Percentiles rank a stretch among this genome's conserved stretches.
phyloP scores from a whole-genome alignment of 2,113 vertebrate genomes.

The Tamias sibiricus region DNA sequence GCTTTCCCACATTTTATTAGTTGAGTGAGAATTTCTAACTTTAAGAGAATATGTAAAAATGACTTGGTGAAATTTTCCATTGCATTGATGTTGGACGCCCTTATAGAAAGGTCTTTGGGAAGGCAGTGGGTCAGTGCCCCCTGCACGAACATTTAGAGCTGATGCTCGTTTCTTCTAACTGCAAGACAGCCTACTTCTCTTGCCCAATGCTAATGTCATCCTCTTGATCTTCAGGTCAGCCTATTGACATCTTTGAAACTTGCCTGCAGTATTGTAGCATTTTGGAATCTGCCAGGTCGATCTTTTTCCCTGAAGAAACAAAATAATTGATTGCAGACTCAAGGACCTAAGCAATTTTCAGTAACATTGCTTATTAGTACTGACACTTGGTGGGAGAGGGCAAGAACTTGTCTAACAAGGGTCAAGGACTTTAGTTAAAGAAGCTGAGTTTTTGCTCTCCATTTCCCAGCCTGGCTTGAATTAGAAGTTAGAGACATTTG shows the following conservation, averaged over 20 bases:
- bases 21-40: not conserved
- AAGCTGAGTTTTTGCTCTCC: not conserved
- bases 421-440: not conserved
- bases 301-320: conserved; percentile 52
- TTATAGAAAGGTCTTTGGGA: not conserved
- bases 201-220: not conserved
- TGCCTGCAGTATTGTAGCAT: conserved; percentile 6
- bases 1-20: not conserved
- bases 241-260: conserved; percentile 18
- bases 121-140: not conserved
- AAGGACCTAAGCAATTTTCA: conserved; percentile 34
- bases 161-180: not conserved
- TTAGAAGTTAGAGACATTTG: conserved; percentile 72
- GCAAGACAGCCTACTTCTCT: not conserved
- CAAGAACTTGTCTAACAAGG: not conserved
- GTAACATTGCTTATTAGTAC: conserved; percentile 47
- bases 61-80: not conserved
- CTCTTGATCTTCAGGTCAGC: not conserved
- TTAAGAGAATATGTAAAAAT: not conserved
- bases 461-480: conserved; percentile 57
- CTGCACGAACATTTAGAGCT: not conserved
- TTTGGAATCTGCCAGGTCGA: conserved; percentile 33
- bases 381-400: not conserved
- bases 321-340: conserved; percentile 70
- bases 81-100: too few relatives aligned